Evolutionary conservation across 2,797 vertebrate species (phyloP).

Genomic region (Phaenicophaeus curvirostris): DNA sequence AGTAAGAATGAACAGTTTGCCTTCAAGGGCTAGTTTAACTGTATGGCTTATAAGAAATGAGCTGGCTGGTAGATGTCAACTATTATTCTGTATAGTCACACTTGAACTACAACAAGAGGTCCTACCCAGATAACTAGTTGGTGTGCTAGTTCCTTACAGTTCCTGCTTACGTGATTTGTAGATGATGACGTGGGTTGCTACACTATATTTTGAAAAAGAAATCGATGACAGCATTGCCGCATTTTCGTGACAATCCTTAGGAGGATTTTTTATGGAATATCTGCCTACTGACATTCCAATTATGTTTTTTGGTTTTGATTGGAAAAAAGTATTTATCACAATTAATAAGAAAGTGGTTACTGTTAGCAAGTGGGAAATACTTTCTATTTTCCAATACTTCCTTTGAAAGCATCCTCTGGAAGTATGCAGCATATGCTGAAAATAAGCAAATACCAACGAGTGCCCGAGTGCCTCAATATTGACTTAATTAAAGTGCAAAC

Average conservation of each 20-base stretch:
- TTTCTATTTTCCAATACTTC: background rate
- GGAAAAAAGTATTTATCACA: background rate
- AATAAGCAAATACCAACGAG: background rate
- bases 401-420: background rate
- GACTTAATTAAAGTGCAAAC: background rate
- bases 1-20: background rate
- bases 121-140: background rate
- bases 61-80: background rate
- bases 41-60: background rate
- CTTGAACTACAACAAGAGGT: background rate
- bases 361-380: background rate
- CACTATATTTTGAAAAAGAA: background rate
- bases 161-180: background rate
- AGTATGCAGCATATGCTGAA: background rate
- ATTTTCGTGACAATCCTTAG: background rate
- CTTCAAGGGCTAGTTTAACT: background rate
- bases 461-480: background rate
- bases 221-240: background rate
- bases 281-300: background rate
- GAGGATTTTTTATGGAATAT: background rate
- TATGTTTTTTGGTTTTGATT: background rate
- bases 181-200: background rate
- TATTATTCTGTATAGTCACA: background rate
- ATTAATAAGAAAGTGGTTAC: background rate
- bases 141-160: background rate